Conservation (phyloP, 2,113 vertebrate species). For the Etia nguti region DNA sequence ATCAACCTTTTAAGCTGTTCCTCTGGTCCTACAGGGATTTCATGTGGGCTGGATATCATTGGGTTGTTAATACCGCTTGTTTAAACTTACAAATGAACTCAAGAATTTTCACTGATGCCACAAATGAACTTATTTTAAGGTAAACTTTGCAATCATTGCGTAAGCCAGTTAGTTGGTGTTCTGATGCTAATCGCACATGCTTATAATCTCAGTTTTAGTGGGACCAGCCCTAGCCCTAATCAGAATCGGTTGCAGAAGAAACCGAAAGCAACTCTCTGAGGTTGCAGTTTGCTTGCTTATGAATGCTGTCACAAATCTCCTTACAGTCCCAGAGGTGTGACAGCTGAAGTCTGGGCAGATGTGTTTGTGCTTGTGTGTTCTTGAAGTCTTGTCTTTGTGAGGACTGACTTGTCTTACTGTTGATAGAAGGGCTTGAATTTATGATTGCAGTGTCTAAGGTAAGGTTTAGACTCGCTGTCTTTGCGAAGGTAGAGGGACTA, state of each 20-base stretch:
- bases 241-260: not conserved
- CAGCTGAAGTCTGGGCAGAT: slow-evolving; percentile 3
- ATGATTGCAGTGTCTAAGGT: not conserved
- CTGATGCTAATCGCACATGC: not conserved
- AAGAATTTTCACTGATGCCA: not conserved
- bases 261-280: not conserved
- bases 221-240: not conserved
- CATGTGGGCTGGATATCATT: not conserved
- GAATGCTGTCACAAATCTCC: not conserved
- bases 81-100: not conserved
- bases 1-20: not conserved
- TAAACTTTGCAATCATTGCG: not conserved
- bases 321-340: slow-evolving; percentile 17
- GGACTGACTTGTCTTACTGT: not conserved
- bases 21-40: not conserved
- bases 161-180: not conserved
- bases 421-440: not conserved
- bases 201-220: not conserved
- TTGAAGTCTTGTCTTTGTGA: not conserved
- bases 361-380: not conserved
- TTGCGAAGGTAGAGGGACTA: not conserved
- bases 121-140: not conserved
- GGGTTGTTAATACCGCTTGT: not conserved
- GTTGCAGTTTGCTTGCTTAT: not conserved
- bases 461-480: not conserved